These are phyloP conservation scores for Caradrina kadenii DNA, from an alignment of 2,888 invertebrate genomes.

Conservation along the genomic window DNA sequence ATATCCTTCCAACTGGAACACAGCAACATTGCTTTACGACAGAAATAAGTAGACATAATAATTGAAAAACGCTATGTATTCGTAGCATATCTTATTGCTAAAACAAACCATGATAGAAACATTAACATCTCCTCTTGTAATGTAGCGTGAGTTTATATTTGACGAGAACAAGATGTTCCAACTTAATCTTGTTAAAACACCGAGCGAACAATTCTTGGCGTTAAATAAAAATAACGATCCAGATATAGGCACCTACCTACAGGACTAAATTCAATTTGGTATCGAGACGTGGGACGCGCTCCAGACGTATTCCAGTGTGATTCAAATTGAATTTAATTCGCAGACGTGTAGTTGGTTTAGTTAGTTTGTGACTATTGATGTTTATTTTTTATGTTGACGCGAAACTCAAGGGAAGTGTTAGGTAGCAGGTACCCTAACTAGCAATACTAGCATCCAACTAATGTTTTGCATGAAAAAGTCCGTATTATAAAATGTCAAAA, in stretches of 20 bases:
- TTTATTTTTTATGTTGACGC: no score
- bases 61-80: no score
- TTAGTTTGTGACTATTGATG: neutral
- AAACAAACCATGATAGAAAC: neutral
- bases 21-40: no score
- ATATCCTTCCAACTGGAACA: no score
- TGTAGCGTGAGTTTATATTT: neutral
- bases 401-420: no score
- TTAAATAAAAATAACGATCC: slow-evolving; percentile 3
- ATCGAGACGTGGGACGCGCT: slow-evolving; percentile 3
- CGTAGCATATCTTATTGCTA: neutral
- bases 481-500: neutral
- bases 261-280: slow-evolving; percentile 22
- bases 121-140: neutral
- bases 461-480: no score
- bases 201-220: neutral
- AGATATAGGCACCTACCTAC: neutral
- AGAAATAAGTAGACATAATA: no score
- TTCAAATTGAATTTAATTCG: slow-evolving; percentile 2
- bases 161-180: slow-evolving; percentile 5
- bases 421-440: no score
- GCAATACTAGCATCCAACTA: no score
- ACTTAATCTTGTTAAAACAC: neutral
- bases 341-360: no score
- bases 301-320: slow-evolving; percentile 3